These are phyloP conservation scores for Drosophila robusta DNA, from an alignment of 2,888 invertebrate species.

Conservation along the genomic window DNA sequence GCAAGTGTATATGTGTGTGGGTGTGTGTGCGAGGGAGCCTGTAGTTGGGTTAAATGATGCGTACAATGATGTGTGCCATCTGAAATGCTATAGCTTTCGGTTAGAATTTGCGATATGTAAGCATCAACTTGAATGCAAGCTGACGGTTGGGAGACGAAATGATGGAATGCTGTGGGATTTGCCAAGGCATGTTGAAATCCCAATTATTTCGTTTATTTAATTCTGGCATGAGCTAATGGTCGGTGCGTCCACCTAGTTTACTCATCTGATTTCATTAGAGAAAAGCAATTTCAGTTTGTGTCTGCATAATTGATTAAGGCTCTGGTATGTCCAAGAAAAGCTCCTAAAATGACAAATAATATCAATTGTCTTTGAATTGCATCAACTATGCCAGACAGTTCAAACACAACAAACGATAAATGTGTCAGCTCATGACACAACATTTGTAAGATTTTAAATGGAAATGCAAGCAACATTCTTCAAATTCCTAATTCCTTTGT, in stretches of 20 bases:
- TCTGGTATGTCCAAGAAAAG: slow-evolving; percentile 4
- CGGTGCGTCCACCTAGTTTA: slow-evolving; percentile 10
- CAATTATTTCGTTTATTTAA: slow-evolving; percentile 38
- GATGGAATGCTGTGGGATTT: slow-evolving; percentile 30
- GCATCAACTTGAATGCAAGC: slow-evolving; percentile 22
- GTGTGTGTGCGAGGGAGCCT: neutral
- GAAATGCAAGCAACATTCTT: neutral
- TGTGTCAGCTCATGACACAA: slow-evolving; percentile 14
- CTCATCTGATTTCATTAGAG: slow-evolving; percentile 33
- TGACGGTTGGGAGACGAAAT: slow-evolving; percentile 5
- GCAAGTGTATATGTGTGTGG: neutral
- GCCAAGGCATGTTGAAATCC: slow-evolving; percentile 28
- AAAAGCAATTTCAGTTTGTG: slow-evolving; percentile 38
- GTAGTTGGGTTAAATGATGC: slow-evolving; percentile 40
- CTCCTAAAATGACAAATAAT: slow-evolving; percentile 24
- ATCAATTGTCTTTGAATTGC: slow-evolving; percentile 15
- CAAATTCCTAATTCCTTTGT: neutral
- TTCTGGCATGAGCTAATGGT: slow-evolving; percentile 21
- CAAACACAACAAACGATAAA: neutral
- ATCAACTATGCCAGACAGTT: neutral
- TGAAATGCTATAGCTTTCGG: slow-evolving; percentile 23
- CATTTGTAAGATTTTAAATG: neutral
- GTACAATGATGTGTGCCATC: slow-evolving; percentile 39
- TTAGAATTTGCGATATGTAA: slow-evolving; percentile 15
- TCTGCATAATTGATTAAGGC: slow-evolving; percentile 47